These are phyloP conservation scores for Diarsia dahlii DNA, from an alignment of 2,888 invertebrate genomes.

Conservation along the genomic window DNA sequence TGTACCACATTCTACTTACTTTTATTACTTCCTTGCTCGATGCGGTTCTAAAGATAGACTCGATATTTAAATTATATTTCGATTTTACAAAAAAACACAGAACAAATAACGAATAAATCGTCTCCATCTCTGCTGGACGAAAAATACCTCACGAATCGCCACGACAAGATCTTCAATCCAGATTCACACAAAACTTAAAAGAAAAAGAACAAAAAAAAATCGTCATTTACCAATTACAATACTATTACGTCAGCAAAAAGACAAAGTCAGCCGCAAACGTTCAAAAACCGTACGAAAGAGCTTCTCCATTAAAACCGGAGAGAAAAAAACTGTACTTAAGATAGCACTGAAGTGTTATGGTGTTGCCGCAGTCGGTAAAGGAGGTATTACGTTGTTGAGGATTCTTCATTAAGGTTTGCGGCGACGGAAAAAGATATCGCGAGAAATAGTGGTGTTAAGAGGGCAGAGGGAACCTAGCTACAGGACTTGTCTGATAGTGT, in stretches of 20 bases:
- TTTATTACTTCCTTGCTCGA: background rate
- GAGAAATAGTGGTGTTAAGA: conserved; percentile 22
- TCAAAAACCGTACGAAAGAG: conserved; percentile 60
- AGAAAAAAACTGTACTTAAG: conserved; percentile 60
- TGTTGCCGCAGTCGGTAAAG: conserved; percentile 45
- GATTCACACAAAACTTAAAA: conserved; percentile 17
- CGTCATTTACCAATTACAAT: conserved; percentile 45
- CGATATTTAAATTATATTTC: too few relatives aligned
- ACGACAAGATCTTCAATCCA: background rate
- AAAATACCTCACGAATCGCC: background rate
- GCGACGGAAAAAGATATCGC: conserved; percentile 22
- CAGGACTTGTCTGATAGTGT: background rate
- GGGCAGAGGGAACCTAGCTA: conserved; percentile 1
- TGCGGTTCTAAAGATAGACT: too few relatives aligned
- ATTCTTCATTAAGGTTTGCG: conserved; percentile 52
- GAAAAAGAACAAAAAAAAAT: conserved; percentile 16
- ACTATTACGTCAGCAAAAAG: conserved; percentile 61
- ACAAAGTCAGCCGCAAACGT: conserved; percentile 56
- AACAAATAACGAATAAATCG: background rate
- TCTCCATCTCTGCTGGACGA: background rate
- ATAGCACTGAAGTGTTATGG: conserved; percentile 62
- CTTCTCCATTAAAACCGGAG: conserved; percentile 64
- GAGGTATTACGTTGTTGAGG: conserved; percentile 53
- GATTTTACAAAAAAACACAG: background rate
- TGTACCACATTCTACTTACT: background rate